Base-by-base conservation (phyloP, 1,140 invertebrate genomes). In the Apis florea region DNA sequence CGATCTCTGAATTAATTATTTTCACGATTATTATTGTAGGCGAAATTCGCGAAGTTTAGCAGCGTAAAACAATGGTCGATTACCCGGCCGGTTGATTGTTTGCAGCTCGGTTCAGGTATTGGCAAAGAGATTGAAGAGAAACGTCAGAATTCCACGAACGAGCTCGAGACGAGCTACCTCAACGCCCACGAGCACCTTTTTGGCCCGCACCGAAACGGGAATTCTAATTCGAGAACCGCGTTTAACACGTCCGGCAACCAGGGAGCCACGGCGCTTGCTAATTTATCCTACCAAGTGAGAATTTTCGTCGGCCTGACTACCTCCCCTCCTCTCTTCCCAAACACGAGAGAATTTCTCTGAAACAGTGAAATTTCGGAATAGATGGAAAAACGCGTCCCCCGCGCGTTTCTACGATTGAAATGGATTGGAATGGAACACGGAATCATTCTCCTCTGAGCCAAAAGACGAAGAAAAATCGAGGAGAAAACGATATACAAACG, bases 191-290 rank as follows among this genome's bases (percentile, higher is more conserved):
- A 63, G 8, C 63, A 66, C 49, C 72, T 61, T 81, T 51, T 61
- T 49, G 56, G 69, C 31, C 51, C 19, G 56, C 68, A 13, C 15
- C 69, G 69, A 82, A 84, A 85, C 56, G 26, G 40, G 73, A 59
- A 84, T 74, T 86, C 85, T 86, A 86, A 86, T 84, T 85, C 79
- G 79, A 72, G 83, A 84, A 24, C 24, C 51, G 67, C 82, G 83
- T 49, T 56, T 40, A 54, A 83, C 70, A 40, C 31, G 70, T 24
- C 59, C 78, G 40, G 56, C 21, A 19, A 17, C 15, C 12, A 63
- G 47, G 51, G 59, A 84, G 61, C 53, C 49, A 21, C 21, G 19
- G 40, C 17, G 56, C 64, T 40, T 47, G 70, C 17, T 83, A 56
- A 85, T 83, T 84, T 76, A 81, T 75, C 59, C 61, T 49, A 13